Conservation (phyloP, 2,113 vertebrate genomes). For the Cheilinus undulatus region DNA sequence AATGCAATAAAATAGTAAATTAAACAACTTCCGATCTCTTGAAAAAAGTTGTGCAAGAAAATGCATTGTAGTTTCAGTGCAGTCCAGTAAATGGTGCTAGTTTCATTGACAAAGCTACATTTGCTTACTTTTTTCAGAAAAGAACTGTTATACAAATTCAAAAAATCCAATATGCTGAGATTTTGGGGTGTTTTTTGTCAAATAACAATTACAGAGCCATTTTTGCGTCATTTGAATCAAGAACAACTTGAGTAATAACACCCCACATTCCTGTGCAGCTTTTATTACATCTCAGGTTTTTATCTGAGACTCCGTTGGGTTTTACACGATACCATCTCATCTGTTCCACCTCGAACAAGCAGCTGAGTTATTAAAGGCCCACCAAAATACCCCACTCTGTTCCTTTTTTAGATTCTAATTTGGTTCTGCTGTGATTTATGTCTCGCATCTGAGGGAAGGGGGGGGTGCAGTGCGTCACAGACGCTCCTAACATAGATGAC, state of each 20-base stretch:
- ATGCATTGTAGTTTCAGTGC: neutral
- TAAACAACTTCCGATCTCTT: neutral
- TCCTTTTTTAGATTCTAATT: constrained; percentile 81
- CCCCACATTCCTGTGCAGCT: neutral
- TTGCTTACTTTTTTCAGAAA: neutral
- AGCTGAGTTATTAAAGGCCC: constrained; percentile 60
- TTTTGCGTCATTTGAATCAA: neutral
- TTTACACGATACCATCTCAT: constrained; percentile 54
- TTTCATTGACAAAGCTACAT: too few species aligned
- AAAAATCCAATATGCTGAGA: neutral
- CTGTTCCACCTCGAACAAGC: constrained; percentile 60
- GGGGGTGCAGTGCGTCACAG: constrained; percentile 59
- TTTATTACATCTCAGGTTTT: constrained; percentile 15
- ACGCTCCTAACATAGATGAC: constrained; percentile 67
- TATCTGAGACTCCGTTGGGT: constrained; percentile 29
- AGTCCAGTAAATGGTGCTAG: too few species aligned
- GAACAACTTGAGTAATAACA: neutral
- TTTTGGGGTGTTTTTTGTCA: neutral
- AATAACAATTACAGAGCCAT: neutral
- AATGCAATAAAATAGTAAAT: too few species aligned
- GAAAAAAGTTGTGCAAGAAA: neutral
- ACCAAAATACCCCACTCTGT: constrained; percentile 72
- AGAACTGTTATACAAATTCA: neutral
- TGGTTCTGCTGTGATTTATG: constrained; percentile 78
- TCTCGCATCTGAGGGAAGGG: constrained; percentile 63